Percentiles rank a stretch among this genome's conserved stretches.
Conservation (phyloP, 2,113 vertebrate species). For the Campylorhamphus procurvoides region DNA sequence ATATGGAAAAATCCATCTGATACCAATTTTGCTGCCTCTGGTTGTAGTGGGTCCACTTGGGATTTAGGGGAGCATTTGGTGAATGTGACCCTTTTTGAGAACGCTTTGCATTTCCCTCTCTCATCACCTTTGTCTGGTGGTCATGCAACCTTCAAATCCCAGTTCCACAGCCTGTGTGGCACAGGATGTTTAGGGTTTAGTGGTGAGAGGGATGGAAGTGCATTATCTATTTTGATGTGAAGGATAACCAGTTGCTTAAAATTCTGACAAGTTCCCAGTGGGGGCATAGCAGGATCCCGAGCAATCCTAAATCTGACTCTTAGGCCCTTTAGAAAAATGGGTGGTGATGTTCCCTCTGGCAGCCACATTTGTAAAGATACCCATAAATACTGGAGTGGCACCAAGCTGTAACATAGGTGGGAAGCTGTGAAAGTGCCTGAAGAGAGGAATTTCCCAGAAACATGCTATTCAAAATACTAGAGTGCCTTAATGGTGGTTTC, state of each 20-base stretch:
- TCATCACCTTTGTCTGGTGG: background rate
- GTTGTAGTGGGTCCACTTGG: background rate
- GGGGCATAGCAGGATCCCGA: background rate
- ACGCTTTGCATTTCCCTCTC: background rate
- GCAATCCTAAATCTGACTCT: background rate
- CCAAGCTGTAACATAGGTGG: background rate
- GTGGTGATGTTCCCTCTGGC: background rate
- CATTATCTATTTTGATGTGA: accelerated
- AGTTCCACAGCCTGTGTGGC: background rate
- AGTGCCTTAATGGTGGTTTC: background rate
- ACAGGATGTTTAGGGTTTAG: background rate
- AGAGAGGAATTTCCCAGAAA: background rate
- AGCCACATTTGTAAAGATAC: background rate
- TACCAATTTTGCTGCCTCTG: background rate
- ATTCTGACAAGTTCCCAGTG: background rate
- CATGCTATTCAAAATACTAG: background rate
- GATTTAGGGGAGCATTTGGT: background rate
- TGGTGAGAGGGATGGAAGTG: background rate
- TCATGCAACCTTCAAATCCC: background rate
- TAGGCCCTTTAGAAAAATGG: background rate
- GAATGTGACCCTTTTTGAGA: background rate
- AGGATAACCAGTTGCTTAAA: background rate
- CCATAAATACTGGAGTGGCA: background rate
- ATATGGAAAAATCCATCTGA: background rate
- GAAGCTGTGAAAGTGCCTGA: background rate